phyloP scores from a whole-genome alignment of 2,888 invertebrate species.

The Hylaea fasciaria region DNA sequence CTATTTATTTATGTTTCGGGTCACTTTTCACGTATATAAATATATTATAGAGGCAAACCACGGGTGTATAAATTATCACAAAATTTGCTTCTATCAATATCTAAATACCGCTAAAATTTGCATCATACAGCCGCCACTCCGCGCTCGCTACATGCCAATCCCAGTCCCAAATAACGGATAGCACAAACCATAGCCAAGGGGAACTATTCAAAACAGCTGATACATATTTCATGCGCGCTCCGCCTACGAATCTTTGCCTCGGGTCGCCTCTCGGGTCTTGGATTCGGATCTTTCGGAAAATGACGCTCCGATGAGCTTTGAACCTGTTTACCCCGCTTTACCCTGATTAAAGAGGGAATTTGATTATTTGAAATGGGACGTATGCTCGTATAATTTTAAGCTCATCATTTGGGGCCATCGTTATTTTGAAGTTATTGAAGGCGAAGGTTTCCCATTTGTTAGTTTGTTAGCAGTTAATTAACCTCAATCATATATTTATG shows the following conservation, averaged over 20 bases:
- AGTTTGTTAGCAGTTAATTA: no score
- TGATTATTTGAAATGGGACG: constrained; percentile 13
- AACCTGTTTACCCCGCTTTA: constrained; percentile 21
- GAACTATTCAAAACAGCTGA: constrained; percentile 65
- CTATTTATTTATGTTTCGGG: no score
- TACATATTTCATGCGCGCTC: constrained; percentile 68
- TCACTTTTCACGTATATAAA: no score
- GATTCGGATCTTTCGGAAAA: constrained; percentile 49
- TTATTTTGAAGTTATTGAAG: no score
- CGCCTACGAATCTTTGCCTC: constrained; percentile 46
- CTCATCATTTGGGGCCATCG: no score
- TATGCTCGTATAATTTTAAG: background rate
- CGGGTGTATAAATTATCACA: no score
- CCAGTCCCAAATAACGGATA: no score
- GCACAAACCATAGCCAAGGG: constrained; percentile 1
- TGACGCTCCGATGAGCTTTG: constrained; percentile 40
- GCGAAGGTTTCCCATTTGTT: no score
- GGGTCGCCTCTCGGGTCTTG: constrained; percentile 28
- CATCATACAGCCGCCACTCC: background rate
- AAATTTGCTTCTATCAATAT: no score
- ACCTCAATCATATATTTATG: no score
- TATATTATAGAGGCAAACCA: no score
- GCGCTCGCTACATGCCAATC: no score
- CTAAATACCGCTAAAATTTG: background rate
- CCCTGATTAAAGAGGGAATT: constrained; percentile 22